Base-by-base conservation (phyloP, 2,888 invertebrate species). In the Scaptomyza tumidula region DNA sequence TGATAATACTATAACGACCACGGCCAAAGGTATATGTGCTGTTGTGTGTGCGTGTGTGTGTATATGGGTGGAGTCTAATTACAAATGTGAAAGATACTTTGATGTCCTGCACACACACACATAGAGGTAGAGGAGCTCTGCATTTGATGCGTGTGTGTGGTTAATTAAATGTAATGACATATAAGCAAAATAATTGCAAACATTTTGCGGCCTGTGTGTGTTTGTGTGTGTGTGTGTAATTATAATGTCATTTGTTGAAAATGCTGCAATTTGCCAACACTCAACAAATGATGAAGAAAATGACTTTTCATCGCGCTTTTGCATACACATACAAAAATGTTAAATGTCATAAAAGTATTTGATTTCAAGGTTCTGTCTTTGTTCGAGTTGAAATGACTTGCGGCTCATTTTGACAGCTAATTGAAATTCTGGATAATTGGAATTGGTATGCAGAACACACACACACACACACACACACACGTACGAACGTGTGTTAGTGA, bases 131-230 rank as follows among this genome's bases (percentile, higher is more conserved):
- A 53, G 14, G 14, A 59, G 58, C 52, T 27, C 52, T 33, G 43
- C 46, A 54, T 43, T 59, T 11, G 16, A 13, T 14, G 14, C 14
- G 9, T 66, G 29, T 37, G 16, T 29, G 87, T 68, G 87, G 87
- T 89, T 86, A 86, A 88, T 86, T 86, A 88, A 88, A 84, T 87
- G 85, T 69, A 67, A 72, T 74, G 74, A 72, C 79, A 88, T 70
- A 79, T 84, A 70, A 74, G 71, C 68, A 54, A 46, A 72, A 78
- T 75, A 67, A 83, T 78, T 71, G 69, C 48, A 61, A 67, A 63
- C 68, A 75, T 70, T 80, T 54, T 49, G 10, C 14, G 29, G 2
- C 41, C n/a, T 49, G 3, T 50, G 7, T 44, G 6, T 24, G 29
- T 52, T 1, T 49, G 31, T 31, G 43, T 14, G 46, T 58, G n/a